Conservation (phyloP, 1,140 invertebrate genomes). For the Mya arenaria region DNA sequence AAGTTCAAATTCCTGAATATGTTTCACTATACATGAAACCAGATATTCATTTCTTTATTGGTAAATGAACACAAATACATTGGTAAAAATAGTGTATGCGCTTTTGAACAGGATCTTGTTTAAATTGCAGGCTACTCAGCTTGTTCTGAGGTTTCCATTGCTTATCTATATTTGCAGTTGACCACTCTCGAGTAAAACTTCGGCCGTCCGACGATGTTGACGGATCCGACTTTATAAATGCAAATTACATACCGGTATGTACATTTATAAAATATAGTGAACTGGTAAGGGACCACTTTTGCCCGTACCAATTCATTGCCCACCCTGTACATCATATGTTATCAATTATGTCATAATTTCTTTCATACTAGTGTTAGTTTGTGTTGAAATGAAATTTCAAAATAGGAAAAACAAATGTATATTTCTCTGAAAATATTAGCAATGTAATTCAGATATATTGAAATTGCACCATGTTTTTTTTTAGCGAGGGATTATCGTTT, state of each 20-base stretch:
- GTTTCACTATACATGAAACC: background rate
- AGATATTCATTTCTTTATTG: background rate
- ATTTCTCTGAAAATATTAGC: too few relatives aligned
- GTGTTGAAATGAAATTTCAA: too few relatives aligned
- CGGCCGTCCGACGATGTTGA: constrained; percentile 86
- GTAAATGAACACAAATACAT: background rate
- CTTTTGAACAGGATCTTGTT: background rate
- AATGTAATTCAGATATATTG: too few relatives aligned
- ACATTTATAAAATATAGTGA: too few relatives aligned
- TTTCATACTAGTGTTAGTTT: too few relatives aligned
- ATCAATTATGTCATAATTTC: too few relatives aligned
- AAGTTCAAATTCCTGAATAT: background rate
- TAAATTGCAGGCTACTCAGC: background rate
- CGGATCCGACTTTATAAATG: constrained; percentile 80
- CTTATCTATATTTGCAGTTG: constrained; percentile 85
- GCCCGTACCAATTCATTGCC: too few relatives aligned
- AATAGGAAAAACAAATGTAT: too few relatives aligned
- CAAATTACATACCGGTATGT: constrained; percentile 73
- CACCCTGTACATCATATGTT: too few relatives aligned
- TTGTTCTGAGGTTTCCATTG: background rate
- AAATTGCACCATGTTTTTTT: too few relatives aligned
- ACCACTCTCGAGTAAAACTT: constrained; percentile 94
- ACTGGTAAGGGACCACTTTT: too few relatives aligned
- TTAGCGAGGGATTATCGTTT: too few relatives aligned
- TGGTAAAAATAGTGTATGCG: background rate